Conservation (phyloP, 2,113 vertebrate species). For the Pongo pygmaeus region DNA sequence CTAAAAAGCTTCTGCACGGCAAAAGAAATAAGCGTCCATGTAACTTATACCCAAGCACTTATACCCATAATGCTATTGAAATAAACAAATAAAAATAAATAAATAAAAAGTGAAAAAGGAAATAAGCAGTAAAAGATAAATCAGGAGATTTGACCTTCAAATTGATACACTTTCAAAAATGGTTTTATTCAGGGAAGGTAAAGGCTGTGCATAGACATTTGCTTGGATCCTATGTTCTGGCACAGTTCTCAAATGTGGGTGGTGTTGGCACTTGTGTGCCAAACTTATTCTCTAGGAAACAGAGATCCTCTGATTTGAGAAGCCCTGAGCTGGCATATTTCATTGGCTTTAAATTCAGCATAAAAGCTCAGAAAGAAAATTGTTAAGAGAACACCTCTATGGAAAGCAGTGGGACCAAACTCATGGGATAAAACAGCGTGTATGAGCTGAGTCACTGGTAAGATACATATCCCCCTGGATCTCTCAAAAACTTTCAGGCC, state of each 20-base stretch:
- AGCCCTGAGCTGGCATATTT: constrained; percentile 58
- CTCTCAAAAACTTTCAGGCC: background rate
- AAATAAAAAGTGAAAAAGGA: no score
- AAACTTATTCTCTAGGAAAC: constrained; percentile 60
- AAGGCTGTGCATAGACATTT: background rate
- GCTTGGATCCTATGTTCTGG: background rate
- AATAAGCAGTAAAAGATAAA: background rate
- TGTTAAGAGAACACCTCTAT: background rate
- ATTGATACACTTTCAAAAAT: background rate
- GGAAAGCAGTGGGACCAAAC: background rate
- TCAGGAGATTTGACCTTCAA: background rate
- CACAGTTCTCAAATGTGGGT: constrained; percentile 25
- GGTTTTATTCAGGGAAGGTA: background rate
- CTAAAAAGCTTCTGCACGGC: no score
- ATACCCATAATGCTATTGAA: no score
- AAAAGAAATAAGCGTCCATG: no score
- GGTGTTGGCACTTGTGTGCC: constrained; percentile 31
- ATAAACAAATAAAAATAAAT: no score
- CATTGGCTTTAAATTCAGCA: constrained; percentile 25
- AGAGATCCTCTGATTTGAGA: constrained; percentile 62
- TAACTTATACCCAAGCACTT: no score
- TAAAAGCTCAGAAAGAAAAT: constrained; percentile 15
- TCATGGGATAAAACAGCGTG: background rate
- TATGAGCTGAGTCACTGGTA: background rate
- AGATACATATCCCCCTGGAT: background rate